Conservation (phyloP, 2,888 invertebrate species). For the Apodemia duryi region DNA sequence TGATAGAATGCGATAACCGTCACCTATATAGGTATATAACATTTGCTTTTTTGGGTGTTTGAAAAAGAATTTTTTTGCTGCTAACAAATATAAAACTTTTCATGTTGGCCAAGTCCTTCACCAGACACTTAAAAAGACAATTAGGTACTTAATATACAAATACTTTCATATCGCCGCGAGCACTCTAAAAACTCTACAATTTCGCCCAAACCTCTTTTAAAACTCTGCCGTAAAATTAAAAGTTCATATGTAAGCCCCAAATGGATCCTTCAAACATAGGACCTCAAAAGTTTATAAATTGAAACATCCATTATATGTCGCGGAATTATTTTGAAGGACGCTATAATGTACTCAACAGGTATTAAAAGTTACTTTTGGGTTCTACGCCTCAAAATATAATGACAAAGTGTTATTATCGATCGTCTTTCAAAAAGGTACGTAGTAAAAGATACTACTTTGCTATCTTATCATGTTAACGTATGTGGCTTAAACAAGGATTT, state of each 20-base stretch:
- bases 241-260: slow-evolving; percentile 12
- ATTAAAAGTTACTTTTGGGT: slow-evolving; percentile 12
- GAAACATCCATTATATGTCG: slow-evolving; percentile 11
- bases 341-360: slow-evolving; percentile 12
- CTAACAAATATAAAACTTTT: neutral
- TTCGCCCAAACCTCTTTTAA: slow-evolving; percentile 10
- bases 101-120: neutral
- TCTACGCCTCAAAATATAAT: neutral
- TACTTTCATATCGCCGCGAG: slow-evolving; percentile 1
- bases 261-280: slow-evolving; percentile 15
- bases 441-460: too few relatives aligned
- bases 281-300: slow-evolving; percentile 13
- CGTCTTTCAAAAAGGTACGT: neutral
- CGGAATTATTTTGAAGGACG: slow-evolving; percentile 3
- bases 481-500: too few relatives aligned
- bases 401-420: slow-evolving; percentile 1
- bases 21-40: too few relatives aligned
- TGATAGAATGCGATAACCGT: too few relatives aligned
- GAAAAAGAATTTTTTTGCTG: neutral
- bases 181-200: slow-evolving; percentile 9
- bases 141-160: neutral
- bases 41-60: too few relatives aligned
- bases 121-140: neutral
- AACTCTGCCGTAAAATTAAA: slow-evolving; percentile 14
- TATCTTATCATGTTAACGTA: too few relatives aligned